Base-by-base conservation (phyloP, 2,888 invertebrate genomes). In the Exephanes ischioxanthus region DNA sequence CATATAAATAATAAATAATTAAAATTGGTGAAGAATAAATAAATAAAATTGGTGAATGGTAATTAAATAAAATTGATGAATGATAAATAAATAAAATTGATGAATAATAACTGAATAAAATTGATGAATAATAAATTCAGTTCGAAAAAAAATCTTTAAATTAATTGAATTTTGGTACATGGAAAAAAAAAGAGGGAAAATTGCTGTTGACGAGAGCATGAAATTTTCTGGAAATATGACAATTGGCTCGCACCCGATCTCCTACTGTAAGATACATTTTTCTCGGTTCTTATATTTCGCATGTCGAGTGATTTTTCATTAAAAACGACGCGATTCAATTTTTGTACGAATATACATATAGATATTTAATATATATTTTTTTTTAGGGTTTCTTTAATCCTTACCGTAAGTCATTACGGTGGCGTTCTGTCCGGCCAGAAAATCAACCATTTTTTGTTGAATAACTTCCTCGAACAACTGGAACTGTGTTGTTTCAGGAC, bases 401-500 rank as follows among this genome's bases (percentile, higher is more conserved):
- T 87, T 89, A 93, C 93, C 99, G 94, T 99, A 99, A 0, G 98
- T 97, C 91, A 99, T 96, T 0, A 99, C 95, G 0, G 97, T 96
- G 83, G 97, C 96, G 93, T 97, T 97, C 82, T 97, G 96, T 0
- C 98, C 94, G 63, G 84, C 81, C n/a, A 94, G 79, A 80, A 93
- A 94, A 14, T 93, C 91, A 3, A 88, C 30, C 92, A 94, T 92
- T 48, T 92, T 91, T 6, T 90, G 91, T 22, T 90, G 91, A 4
- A 94, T 88, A 14, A 91, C 89, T 83, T 92, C 88, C n/a, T 94
- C 92, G 75, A 94, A 94, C 88, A 95, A 92, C 79, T 95, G 94
- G 85, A 94, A 94, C 87, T 94, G 94, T 0, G 93, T 89, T 0
- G 91, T 92, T 71, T 93, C 91, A 14, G 93, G 90, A 0, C 91